A percentile compares a stretch with the other conserved stretches of the same genome.
Evolutionary conservation across 2,888 invertebrate genomes (phyloP).

Genomic region (Drosophila atripex): DNA sequence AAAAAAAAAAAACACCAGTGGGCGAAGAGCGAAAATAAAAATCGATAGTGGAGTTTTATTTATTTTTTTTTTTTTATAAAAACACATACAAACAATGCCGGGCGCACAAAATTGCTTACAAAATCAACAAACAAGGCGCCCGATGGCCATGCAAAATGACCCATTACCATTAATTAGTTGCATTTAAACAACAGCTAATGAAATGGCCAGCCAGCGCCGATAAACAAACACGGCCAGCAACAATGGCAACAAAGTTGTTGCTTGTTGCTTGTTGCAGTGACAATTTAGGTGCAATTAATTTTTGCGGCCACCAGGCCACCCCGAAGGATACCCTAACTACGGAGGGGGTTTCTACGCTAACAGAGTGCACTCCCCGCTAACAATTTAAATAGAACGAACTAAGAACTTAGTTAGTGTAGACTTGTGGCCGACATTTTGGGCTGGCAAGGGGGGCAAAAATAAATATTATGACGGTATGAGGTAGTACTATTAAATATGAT

Average conservation of each 20-base stretch:
- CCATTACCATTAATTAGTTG: constrained; percentile 78
- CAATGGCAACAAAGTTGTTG: constrained; percentile 57
- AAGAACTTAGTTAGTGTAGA: not conserved
- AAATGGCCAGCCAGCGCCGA: constrained; percentile 65
- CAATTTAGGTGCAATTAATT: constrained; percentile 77
- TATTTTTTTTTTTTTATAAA: constrained; percentile 6
- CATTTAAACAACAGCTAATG: constrained; percentile 71
- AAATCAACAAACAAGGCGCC: constrained; percentile 75
- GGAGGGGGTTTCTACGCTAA: not conserved
- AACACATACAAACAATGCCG: constrained; percentile 46
- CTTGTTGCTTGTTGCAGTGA: constrained; percentile 45
- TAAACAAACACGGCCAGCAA: constrained; percentile 56
- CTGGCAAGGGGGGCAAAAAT: not conserved
- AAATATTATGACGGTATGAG: constrained; percentile 30
- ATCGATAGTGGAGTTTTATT: constrained; percentile 50
- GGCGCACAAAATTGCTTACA: constrained; percentile 69
- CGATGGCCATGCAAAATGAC: constrained; percentile 77
- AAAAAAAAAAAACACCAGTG: too few relatives aligned
- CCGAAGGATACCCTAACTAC: not conserved
- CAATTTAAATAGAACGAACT: too few relatives aligned
- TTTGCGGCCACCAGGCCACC: constrained; percentile 47
- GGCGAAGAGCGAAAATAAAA: constrained; percentile 35
- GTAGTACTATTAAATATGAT: constrained; percentile 71
- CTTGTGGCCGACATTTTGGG: too few relatives aligned
- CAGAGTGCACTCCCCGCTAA: too few relatives aligned